Conservation (phyloP, 2,797 vertebrate genomes). For the Silurus aristotelis region DNA sequence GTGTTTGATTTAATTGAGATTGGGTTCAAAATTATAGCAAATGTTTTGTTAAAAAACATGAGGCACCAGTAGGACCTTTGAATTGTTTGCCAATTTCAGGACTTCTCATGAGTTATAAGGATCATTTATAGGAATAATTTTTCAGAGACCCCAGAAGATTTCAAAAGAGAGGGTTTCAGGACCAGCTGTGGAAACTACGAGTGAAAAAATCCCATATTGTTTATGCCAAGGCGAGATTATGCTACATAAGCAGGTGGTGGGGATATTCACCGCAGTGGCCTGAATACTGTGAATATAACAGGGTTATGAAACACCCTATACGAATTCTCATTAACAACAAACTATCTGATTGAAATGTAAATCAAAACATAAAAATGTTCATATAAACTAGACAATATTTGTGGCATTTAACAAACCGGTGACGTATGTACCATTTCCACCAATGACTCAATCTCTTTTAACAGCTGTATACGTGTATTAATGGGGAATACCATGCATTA, state of each 20-base stretch:
- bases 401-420: constrained; percentile 1
- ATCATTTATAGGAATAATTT: neutral
- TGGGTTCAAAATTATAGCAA: neutral
- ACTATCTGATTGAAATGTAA: neutral
- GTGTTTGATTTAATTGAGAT: neutral
- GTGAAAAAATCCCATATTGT: constrained; percentile 42
- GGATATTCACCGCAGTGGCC: constrained; percentile 45
- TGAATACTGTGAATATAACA: constrained; percentile 36
- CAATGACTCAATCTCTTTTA: neutral
- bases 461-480: constrained; percentile 5
- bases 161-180: neutral
- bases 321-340: constrained; percentile 31
- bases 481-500: constrained; percentile 49
- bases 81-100: neutral
- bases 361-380: neutral
- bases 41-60: neutral
- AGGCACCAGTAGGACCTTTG: neutral
- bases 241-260: constrained; percentile 54
- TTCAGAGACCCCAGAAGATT: neutral
- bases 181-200: constrained; percentile 28
- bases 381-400: neutral
- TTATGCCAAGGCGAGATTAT: constrained; percentile 50
- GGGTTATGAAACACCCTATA: constrained; percentile 30
- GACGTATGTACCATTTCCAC: neutral
- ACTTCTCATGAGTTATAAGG: neutral